Conservation (phyloP, 2,888 invertebrate species). For the Spodoptera picta region DNA sequence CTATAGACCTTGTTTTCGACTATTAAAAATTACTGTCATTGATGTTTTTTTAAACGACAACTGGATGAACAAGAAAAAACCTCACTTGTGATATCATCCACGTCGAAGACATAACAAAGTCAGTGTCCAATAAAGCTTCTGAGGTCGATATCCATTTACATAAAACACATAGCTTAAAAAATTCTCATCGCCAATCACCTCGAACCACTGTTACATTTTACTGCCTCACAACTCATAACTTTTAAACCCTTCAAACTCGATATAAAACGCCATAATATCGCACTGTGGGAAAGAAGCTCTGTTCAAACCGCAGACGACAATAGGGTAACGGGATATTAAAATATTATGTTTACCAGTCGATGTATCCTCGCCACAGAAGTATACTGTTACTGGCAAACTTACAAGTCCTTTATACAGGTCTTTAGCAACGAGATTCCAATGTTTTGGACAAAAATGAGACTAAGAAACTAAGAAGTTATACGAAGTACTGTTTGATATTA, state of each 20-base stretch:
- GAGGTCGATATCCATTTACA: too few species aligned
- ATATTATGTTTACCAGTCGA: slow-evolving; percentile 44
- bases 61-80: too few species aligned
- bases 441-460: not conserved
- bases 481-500: too few species aligned
- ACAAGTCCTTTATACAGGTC: slow-evolving; percentile 17
- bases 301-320: slow-evolving; percentile 49
- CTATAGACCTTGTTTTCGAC: too few species aligned
- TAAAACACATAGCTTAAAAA: too few species aligned
- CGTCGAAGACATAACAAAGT: too few species aligned
- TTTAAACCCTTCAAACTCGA: not conserved
- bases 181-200: too few species aligned
- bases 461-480: not conserved
- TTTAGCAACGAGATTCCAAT: slow-evolving; percentile 7
- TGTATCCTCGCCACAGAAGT: slow-evolving; percentile 41
- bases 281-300: slow-evolving; percentile 44
- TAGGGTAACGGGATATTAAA: slow-evolving; percentile 50
- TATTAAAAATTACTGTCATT: too few species aligned
- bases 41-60: too few species aligned
- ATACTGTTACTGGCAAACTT: slow-evolving; percentile 41
- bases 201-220: slow-evolving; percentile 4
- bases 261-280: slow-evolving; percentile 37
- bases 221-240: slow-evolving; percentile 8
- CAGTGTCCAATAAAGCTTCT: too few species aligned
- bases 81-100: too few species aligned